Evolutionary conservation across 2,113 vertebrate species (phyloP), one percentile per base, ranked within the genome.

Genomic region (Hippoglossus stenolepis): DNA sequence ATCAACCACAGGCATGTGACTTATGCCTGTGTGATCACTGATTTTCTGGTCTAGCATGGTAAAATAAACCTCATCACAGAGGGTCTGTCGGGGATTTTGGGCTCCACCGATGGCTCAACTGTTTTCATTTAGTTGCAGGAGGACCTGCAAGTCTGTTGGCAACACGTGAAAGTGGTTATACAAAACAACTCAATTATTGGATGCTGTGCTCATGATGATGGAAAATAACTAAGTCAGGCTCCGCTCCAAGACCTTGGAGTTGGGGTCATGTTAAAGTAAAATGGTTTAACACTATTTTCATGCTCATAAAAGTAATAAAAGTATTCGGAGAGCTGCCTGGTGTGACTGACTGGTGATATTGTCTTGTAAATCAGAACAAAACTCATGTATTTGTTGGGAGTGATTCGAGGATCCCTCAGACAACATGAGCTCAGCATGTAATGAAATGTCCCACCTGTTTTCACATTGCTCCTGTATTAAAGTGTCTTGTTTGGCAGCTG

Each of bases 131-230:
- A 51, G 38, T 43, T 57, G 5, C 17, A 8, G 43, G 53, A 77
- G 72, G 20, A 68, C 64, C 61, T 75, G 21, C 24, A 73, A 66
- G 56, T 53, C 66, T 13, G 3, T 59, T 60, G 67, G 67, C 54
- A 75, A 24, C 4, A 35, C 8, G 8, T 67, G 45, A 75, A 62
- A 80, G 70, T 60, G n/a, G 26, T 71, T 79, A 84, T 54, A 65
- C 57, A 58, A 74, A 81, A 45, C 85, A 82, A 67, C 58, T 31
- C 13, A 38, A 49, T 70, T 38, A 75, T 74, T 58, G 73, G 68
- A 74, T 60, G 26, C 56, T 47, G 60, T 61, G 76, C 49, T 77
- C 24, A 58, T 51, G 43, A 21, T 20, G 59, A 57, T 69, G 53
- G 63, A 67, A 89, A 83, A 78, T 51, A 18, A 66, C n/a, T 13